Base-by-base conservation (phyloP, 2,797 vertebrate genomes). In the Leuciscus waleckii region DNA sequence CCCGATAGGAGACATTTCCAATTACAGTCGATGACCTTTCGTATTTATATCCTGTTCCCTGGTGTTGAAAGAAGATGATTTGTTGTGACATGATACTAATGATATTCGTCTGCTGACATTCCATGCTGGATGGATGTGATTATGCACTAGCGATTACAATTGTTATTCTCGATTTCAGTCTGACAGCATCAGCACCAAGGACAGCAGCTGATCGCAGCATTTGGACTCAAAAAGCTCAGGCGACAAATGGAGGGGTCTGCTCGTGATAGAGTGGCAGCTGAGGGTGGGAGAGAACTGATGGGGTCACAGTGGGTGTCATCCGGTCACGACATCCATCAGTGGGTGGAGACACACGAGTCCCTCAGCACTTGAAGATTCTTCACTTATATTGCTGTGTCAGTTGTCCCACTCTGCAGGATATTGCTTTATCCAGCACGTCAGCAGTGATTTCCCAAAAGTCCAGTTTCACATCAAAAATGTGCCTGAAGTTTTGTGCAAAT, bases 101-200 rank as follows among this genome's bases (percentile, higher is more conserved):
- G 90, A 90, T 88, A 89, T 92, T 93, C 91, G 88, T 92, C 92
- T 91, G 91, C 89, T 93, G 93, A 93, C 93, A 91, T 92, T 93
- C 92, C 90, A 90, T 90, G 91, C 92, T 92, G 85, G 91, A 90
- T 91, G 58, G 91, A 93, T 92, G 90, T 92, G 93, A 94, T 94
- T 94, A 94, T 90, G 82, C 88, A 39, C 82, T 90, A 89, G 91
- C 93, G 91, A 94, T 94, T 93, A 93, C 91, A 90, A 93, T 89
- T 93, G 90, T 93, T 93, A 93, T 93, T 94, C 94, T 91, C 93
- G 93, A 93, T 94, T 93, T 93, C 91, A 87, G 91, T 88, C 89
- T 89, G 93, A 92, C 90, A 87, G 90, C 92, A 91, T 94, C 89
- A 16, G 87, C 90, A 90, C 92, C 87, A 91, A 82, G 92, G 93